Evolutionary conservation across 2,113 vertebrate species (phyloP).

Genomic region (Cygnus buccinator): DNA sequence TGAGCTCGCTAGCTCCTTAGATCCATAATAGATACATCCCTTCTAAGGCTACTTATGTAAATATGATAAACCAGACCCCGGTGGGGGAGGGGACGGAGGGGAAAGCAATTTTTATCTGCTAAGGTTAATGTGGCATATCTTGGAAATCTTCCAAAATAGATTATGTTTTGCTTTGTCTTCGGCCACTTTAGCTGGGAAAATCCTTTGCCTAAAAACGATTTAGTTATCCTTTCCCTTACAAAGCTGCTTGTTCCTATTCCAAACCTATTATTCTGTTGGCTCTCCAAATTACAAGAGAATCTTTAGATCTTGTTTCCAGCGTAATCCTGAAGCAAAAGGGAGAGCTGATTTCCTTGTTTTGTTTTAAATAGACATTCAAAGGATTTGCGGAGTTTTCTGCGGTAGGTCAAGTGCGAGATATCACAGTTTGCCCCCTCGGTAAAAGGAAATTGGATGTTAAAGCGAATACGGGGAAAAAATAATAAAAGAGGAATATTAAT

Average conservation of each 20-base stretch:
- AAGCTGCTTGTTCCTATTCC: slow-evolving; percentile 79
- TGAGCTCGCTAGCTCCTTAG: slow-evolving; percentile 69
- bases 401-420: slow-evolving; percentile 87
- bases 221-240: slow-evolving; percentile 73
- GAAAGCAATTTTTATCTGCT: slow-evolving; percentile 75
- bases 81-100: slow-evolving; percentile 21
- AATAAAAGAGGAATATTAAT: neutral
- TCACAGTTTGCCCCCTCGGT: slow-evolving; percentile 64
- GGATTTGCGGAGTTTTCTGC: slow-evolving; percentile 81
- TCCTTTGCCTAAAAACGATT: slow-evolving; percentile 78
- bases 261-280: slow-evolving; percentile 75
- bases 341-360: slow-evolving; percentile 80
- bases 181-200: slow-evolving; percentile 80
- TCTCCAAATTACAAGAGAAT: slow-evolving; percentile 79
- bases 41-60: slow-evolving; percentile 82
- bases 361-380: slow-evolving; percentile 82
- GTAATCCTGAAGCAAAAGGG: slow-evolving; percentile 78
- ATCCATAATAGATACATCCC: slow-evolving; percentile 73
- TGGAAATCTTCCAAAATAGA: slow-evolving; percentile 82
- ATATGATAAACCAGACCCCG: slow-evolving; percentile 73
- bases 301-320: slow-evolving; percentile 82
- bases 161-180: slow-evolving; percentile 79
- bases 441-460: slow-evolving; percentile 61
- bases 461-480: neutral
- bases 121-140: slow-evolving; percentile 81